Evolutionary conservation across 37 sponge, comb jelly and placozoan species (phyloP).

Genomic region (Crambe crambe): DNA sequence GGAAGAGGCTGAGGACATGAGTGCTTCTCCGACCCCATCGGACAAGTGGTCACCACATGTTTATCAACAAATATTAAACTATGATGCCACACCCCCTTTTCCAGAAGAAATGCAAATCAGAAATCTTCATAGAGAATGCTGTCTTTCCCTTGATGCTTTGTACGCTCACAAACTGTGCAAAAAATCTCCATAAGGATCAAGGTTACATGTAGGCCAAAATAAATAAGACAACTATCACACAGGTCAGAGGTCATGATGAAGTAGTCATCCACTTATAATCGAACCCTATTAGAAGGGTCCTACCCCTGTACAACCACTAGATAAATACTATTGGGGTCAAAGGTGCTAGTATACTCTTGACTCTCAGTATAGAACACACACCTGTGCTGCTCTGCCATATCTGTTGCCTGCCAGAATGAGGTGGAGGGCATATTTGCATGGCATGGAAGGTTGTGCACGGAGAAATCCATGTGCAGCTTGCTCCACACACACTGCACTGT

Average conservation of each 20-base stretch:
- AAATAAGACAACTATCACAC: too few species aligned
- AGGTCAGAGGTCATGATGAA: too few species aligned
- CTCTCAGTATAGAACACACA: background rate
- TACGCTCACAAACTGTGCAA: conserved; percentile 58
- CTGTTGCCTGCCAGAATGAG: conserved; percentile 84
- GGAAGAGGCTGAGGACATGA: conserved; percentile 38
- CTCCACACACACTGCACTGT: conserved; percentile 81
- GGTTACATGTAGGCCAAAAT: too few species aligned
- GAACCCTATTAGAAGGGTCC: too few species aligned
- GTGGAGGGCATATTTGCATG: conserved; percentile 89
- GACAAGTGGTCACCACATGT: conserved; percentile 47
- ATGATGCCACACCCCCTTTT: conserved; percentile 72
- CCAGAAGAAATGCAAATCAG: conserved; percentile 49
- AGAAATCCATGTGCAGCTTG: conserved; percentile 93
- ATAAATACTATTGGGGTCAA: too few species aligned
- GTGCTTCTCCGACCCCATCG: conserved; percentile 23
- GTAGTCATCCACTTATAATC: too few species aligned
- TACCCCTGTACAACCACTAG: too few species aligned
- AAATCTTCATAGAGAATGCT: conserved; percentile 80
- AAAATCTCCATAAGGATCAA: conserved; percentile 7
- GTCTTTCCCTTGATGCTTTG: conserved; percentile 52
- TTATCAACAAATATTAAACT: conserved; percentile 63
- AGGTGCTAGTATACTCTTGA: background rate
- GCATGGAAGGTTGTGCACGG: conserved; percentile 51
- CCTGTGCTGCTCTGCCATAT: conserved; percentile 75